Evolutionary conservation across 1,140 invertebrate species (phyloP), one percentile per base, ranked within the genome.

Genomic region (Pachyrhynchus sulphureomaculatus): DNA sequence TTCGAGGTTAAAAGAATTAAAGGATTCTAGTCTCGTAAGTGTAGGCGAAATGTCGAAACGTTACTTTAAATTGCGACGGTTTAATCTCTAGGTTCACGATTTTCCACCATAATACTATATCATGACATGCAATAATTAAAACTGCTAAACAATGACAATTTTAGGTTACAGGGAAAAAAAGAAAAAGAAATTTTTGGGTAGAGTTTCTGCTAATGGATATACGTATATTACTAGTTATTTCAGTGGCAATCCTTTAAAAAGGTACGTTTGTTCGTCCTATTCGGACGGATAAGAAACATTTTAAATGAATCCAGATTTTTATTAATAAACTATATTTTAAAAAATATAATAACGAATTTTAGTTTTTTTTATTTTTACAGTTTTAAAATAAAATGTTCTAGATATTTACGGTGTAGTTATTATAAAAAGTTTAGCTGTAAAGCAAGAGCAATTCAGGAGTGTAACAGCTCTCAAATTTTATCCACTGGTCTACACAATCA

Each of bases 161-260:
- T 56, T 58, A 64, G 54, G 54, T 18, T 23, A n/a, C 5, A 15
- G 3, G 15, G 1, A 26, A 4, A 58, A 58, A 39, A 58, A 21
- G 23, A 48, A 47, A 24, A 44, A 29, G 15, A 45, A 2, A 20
- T 17, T 21, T 29, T 29, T 58, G 45, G 55, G 55, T 1, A 58
- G 37, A 48, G 6, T 58, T 8, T 17, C 47, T 9, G 29, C 33
- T 37, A 33, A 29, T 29, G 55, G 55, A 29, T 58, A 37, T 33
- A 48, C 44, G 21, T 58, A 58, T 21, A 58, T 20, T 6, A 58
- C 55, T 18, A 58, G 44, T 48, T 58, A 58, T 48, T 58, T 58
- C 18, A 58, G 15, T 5, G 44, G 34, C 4, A 37, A 29, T 48
- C 55, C 55, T 26, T 18, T 15, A 23, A 37, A 36, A 41, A 39